Evolutionary conservation across 2,113 vertebrate species (phyloP).

Genomic region (Polyodon spathula): DNA sequence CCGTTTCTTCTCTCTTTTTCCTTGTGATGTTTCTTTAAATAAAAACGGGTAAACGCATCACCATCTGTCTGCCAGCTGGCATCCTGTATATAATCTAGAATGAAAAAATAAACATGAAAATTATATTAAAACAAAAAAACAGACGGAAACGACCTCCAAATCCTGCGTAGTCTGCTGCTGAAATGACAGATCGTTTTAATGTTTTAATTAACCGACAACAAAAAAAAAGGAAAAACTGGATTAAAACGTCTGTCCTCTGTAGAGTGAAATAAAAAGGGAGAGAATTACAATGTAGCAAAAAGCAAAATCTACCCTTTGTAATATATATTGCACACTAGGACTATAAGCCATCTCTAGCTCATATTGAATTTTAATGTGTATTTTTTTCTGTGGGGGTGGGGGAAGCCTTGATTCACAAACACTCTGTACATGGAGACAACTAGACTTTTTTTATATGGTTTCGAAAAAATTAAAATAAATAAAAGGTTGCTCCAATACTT

Average conservation of each 20-base stretch:
- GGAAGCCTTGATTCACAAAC: slow-evolving; percentile 72
- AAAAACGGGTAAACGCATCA: slow-evolving; percentile 55
- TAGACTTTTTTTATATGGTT: too few species aligned
- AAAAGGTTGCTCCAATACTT: slow-evolving; percentile 77
- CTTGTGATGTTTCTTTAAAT: slow-evolving; percentile 56
- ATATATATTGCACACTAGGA: slow-evolving; percentile 90
- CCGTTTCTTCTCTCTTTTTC: slow-evolving; percentile 38
- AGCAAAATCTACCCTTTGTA: slow-evolving; percentile 65
- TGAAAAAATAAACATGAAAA: slow-evolving; percentile 58
- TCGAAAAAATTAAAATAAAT: too few species aligned
- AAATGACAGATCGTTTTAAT: slow-evolving; percentile 53
- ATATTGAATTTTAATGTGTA: slow-evolving; percentile 73
- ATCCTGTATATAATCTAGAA: slow-evolving; percentile 63
- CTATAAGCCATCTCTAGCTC: slow-evolving; percentile 87
- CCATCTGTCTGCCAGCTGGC: slow-evolving; percentile 70
- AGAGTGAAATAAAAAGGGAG: slow-evolving; percentile 47
- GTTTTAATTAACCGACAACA: slow-evolving; percentile 51
- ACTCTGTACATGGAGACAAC: slow-evolving; percentile 45
- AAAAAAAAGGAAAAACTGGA: slow-evolving; percentile 45
- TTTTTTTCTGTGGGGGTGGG: slow-evolving; percentile 45
- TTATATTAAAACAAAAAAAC: slow-evolving; percentile 67
- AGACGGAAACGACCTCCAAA: slow-evolving; percentile 63
- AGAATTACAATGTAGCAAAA: slow-evolving; percentile 60
- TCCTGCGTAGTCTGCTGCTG: slow-evolving; percentile 46
- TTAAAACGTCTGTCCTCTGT: slow-evolving; percentile 56